Evolutionary conservation across 2,113 vertebrate species (phyloP), one percentile per base, ranked within the genome.

Genomic region (Platichthys flesus): DNA sequence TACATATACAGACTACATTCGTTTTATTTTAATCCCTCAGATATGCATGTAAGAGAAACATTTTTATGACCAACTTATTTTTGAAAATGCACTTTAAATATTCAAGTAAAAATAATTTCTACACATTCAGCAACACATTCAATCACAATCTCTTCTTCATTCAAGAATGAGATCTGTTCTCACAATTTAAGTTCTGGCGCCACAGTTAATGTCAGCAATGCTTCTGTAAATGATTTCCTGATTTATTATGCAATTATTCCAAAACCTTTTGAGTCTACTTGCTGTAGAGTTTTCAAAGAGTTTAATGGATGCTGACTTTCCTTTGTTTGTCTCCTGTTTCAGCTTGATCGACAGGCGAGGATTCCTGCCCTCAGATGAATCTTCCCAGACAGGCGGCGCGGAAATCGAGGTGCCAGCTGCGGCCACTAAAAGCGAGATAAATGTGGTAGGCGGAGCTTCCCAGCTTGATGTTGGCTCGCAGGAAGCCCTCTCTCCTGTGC

Each of bases 331-430:
- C 79, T 91, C 9, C 67, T 31, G 83, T 83, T 70, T 49, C 91
- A 99, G 97, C 86, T 89, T 99, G 89, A 98, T 99, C 67, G 96
- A 98, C 95, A 95, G 96, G 90, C 95, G 97, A 90, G 97, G 97
- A 74, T 96, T 97, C 72, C 93, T 97, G 86, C 94, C 96, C 62
- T 54, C 93, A 0, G 96, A 98, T 2, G 63, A 82, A 0, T 82
- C 91, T 0, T 92, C 90, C 13, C 90, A 93, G 0, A 81, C 94
- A 0, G 93, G 90, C 14, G 69, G 90, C 3, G 84, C 89, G 75
- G 90, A 91, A 66, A 91, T 90, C 0, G 93, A 96, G 23, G 88
- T 95, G 62, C 93, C 96, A 16, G 64, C 89, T 71, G 88, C 90
- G 51, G 93, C 94, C 64, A 82, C 91, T 79, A 97, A 97, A 91